Evolutionary conservation across 1,140 invertebrate genomes (phyloP), one percentile per base, ranked within the genome.

Genomic region (Eubasilissa regina): DNA sequence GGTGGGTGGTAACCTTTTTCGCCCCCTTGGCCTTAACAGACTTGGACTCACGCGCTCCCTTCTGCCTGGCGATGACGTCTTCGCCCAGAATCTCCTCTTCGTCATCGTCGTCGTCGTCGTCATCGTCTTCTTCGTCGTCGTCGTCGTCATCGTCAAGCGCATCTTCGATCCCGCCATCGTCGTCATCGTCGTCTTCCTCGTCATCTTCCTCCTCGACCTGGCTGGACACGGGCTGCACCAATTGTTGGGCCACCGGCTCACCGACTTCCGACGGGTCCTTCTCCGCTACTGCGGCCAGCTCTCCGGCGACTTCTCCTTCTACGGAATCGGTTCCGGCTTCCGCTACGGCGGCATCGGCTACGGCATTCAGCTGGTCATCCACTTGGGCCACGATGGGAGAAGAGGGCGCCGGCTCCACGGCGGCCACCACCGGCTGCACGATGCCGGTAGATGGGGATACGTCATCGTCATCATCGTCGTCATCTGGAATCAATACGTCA

Each of bases 21-120:
- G 85, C 85, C 84, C 90, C 90, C 90, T 92, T 92, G 82, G 89
- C 89, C 80, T 85, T 87, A 82, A 81, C 21, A 87, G 92, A 92
- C 92, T 94, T 94, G 85, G 94, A 95, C 94, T 95, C 94, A 95
- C 94, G 93, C 94, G 94, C 90, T 84, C 90, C 19, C 89, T 87
- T 89, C 83, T 88, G 85, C 83, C 92, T 91, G 80, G 92, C 92
- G 84, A 92, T 92, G 85, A 94, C 92, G 84, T 94, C 92, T 74
- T 90, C 89, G 81, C 92, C 90, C 80, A 89, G 90, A 84, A 92
- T 92, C 4, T 91, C 91, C 43, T 91, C 90, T 74, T 91, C 90
- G 60, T 91, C 91, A 66, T 92, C 91, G 66, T 91, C 90, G 21
- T 90, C 89, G 77, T 92, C 90, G 72, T 88, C 89, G 75, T 90